Conservation (phyloP, 2,797 vertebrate species). For the Cirrhinus molitorella region DNA sequence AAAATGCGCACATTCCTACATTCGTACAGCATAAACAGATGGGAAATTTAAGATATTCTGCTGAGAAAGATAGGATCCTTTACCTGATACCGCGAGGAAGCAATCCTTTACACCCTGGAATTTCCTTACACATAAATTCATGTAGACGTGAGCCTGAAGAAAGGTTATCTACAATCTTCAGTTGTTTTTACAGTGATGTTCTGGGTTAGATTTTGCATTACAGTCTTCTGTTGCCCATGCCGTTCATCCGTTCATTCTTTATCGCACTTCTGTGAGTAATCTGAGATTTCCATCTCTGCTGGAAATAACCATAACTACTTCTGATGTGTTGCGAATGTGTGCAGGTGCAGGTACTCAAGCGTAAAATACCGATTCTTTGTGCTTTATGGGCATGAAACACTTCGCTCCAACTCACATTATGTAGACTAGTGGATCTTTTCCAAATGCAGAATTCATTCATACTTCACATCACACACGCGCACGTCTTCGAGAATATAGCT, state of each 20-base stretch:
- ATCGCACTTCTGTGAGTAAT: constrained; percentile 55
- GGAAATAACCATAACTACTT: constrained; percentile 54
- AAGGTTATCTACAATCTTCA: background rate
- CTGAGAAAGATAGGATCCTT: constrained; percentile 49
- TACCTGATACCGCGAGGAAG: constrained; percentile 62
- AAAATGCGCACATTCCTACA: constrained; percentile 74
- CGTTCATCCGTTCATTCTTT: constrained; percentile 42
- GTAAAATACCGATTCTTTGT: constrained; percentile 60
- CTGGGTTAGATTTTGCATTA: constrained; percentile 40
- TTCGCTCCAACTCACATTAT: constrained; percentile 48
- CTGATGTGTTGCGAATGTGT: constrained; percentile 54
- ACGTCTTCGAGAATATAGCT: constrained; percentile 40
- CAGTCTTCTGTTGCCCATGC: constrained; percentile 57
- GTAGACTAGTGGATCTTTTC: constrained; percentile 48
- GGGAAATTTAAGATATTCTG: constrained; percentile 64
- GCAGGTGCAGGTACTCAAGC: constrained; percentile 59
- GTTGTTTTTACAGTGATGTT: constrained; percentile 2
- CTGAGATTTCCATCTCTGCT: constrained; percentile 43
- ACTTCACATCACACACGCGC: constrained; percentile 43
- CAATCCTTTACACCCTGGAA: constrained; percentile 22
- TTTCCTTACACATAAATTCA: constrained; percentile 19
- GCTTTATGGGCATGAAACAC: constrained; percentile 55
- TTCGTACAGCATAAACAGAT: constrained; percentile 79
- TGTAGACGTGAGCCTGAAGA: background rate
- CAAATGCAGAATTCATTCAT: constrained; percentile 47